Base-by-base conservation (phyloP, 2,113 vertebrate species). In the Anser brachyrhynchus region DNA sequence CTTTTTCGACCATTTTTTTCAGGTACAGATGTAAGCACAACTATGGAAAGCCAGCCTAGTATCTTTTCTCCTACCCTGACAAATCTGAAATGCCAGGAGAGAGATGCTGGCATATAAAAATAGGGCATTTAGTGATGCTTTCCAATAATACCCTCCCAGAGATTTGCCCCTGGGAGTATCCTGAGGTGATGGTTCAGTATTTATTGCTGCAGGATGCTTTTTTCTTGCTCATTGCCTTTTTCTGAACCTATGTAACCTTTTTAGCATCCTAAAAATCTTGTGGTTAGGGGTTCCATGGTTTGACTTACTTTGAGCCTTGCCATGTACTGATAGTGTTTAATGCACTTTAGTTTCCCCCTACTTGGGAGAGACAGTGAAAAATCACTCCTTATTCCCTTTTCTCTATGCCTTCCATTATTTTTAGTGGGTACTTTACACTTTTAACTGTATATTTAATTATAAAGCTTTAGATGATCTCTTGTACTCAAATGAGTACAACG, bases 1-100 rank as follows among this genome's bases (percentile, higher is more conserved):
- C 26, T 87, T 92, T 58, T 66, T 72, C 39, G 66, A 75, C 43
- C 66, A 69, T 92, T 87, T 82, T 95, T 93, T 87, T 79, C 77
- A 87, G 76, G 41, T 87, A 64, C 10, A 80, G 57, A 23, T 69
- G 21, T 69, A 72, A 91, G 39, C 62, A 87, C 10, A 2, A 2
- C 73, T 84, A 35, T 75, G 66, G 35, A 37, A 93, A 84, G 64
- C 78, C 26, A 92, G 55, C 51, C 41, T 55, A 28, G 49, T 67
- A 41, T 25, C 72, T 70, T 1, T 84, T 78, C 57, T 87, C 77
- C 70, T 89, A 25, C 65, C 21, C 35, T 87, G 58, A 78, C 77
- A 75, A 17, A 43, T 83, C 39, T 33, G 84, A 91, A 52, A 26
- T 93, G 49, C 22, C 35, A 29, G 41, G 52, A 41, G 49, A 84